Evolutionary conservation across 1,140 invertebrate genomes (phyloP).

Genomic region (Eciton burchellii): DNA sequence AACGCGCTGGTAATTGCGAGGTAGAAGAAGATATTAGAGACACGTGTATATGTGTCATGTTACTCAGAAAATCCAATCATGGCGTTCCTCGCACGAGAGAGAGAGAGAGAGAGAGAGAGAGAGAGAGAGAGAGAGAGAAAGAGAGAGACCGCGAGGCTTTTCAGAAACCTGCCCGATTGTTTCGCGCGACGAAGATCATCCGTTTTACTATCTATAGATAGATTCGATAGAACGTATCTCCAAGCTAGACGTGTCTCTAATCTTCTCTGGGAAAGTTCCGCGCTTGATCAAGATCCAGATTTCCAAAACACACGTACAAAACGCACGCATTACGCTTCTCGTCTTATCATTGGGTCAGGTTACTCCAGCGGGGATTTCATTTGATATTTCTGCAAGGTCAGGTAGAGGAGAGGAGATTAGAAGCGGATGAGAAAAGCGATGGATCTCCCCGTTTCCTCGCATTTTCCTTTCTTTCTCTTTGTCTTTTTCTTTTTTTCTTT

Average conservation of each 20-base stretch:
- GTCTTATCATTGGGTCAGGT: not conserved
- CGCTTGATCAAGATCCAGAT: not conserved
- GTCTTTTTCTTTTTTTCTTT: too few relatives aligned
- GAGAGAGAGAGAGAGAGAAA: not conserved
- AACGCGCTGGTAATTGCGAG: not conserved
- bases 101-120: too few relatives aligned
- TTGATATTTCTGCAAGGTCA: not conserved
- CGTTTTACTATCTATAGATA: not conserved
- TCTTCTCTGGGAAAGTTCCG: not conserved
- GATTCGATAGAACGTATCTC: not conserved
- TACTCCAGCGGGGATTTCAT: slow-evolving; percentile 1
- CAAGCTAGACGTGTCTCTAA: not conserved
- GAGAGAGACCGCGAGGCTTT: not conserved
- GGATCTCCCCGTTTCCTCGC: slow-evolving; percentile 16
- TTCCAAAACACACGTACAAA: too few relatives aligned
- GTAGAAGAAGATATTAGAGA: not conserved
- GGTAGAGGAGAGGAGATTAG: not conserved
- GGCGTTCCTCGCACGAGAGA: not conserved
- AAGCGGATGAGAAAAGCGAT: not conserved
- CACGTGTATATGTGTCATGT: too few relatives aligned
- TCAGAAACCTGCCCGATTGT: not conserved
- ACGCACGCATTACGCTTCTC: not conserved
- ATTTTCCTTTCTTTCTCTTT: too few relatives aligned
- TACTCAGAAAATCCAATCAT: not conserved
- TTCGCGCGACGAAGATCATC: not conserved